Evolutionary conservation across 1,140 invertebrate species (phyloP).

Genomic region (Zophobas atratus): DNA sequence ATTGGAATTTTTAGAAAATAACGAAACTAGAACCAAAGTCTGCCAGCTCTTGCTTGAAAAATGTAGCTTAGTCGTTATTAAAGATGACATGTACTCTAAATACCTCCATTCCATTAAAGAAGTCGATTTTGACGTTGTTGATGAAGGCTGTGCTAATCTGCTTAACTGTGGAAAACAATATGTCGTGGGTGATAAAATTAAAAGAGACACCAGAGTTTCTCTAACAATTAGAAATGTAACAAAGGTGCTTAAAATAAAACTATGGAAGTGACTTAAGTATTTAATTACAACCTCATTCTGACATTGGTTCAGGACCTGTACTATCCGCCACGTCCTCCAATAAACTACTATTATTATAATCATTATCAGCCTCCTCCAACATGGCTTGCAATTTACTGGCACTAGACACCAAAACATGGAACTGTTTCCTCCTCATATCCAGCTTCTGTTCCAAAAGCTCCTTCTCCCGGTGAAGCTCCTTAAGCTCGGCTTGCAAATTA

Average conservation of each 20-base stretch:
- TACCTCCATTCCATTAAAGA: slow-evolving; percentile 94
- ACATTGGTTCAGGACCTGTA: slow-evolving; percentile 63
- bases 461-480: slow-evolving; percentile 76
- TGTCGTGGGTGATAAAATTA: slow-evolving; percentile 72
- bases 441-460: slow-evolving; percentile 83
- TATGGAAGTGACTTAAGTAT: slow-evolving; percentile 64
- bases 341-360: slow-evolving; percentile 68
- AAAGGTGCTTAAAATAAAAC: slow-evolving; percentile 86
- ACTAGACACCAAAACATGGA: slow-evolving; percentile 88
- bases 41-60: slow-evolving; percentile 87
- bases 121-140: slow-evolving; percentile 78
- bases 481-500: slow-evolving; percentile 82
- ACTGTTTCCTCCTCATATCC: slow-evolving; percentile 88
- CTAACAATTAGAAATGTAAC: slow-evolving; percentile 96
- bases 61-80: slow-evolving; percentile 89
- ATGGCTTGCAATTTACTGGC: slow-evolving; percentile 84
- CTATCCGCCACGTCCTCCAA: slow-evolving; percentile 69
- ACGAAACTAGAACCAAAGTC: slow-evolving; percentile 65
- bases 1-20: slow-evolving; percentile 85
- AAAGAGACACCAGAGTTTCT: slow-evolving; percentile 85
- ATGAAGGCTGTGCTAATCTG: slow-evolving; percentile 79
- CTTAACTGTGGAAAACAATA: slow-evolving; percentile 73
- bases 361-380: slow-evolving; percentile 76
- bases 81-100: slow-evolving; percentile 86
- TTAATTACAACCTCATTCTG: slow-evolving; percentile 56